phyloP scores from a whole-genome alignment of 30 jellyfish, hydroid and myxozoan genomes.

The Pseudorhiza aurosa region DNA sequence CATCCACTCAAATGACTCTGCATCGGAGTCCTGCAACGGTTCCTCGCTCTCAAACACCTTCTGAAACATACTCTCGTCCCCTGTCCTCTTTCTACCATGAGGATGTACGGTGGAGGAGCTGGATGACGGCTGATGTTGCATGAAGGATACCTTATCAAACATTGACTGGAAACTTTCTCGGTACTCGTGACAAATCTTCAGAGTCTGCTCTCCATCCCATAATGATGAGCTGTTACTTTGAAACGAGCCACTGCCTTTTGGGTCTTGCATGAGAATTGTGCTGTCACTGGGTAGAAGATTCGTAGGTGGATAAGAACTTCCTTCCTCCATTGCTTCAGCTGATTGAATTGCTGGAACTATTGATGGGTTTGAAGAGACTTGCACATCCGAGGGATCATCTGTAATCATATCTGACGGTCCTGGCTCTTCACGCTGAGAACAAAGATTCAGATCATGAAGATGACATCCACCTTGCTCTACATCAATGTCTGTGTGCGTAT shows the following conservation, averaged over 20 bases:
- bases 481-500: no score
- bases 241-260: no score
- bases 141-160: conserved; percentile 41
- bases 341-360: conserved; percentile 2
- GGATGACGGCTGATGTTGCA: neutral
- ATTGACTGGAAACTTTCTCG: conserved; percentile 46
- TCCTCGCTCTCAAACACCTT: no score
- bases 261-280: no score
- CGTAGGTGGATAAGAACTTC: neutral
- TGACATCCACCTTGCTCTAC: no score
- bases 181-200: neutral
- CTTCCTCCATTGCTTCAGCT: neutral
- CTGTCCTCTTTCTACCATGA: no score
- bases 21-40: no score
- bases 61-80: no score
- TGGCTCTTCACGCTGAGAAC: neutral
- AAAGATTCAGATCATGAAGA: no score
- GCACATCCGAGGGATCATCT: neutral
- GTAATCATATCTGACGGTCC: neutral
- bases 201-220: neutral
- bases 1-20: no score
- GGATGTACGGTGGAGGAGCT: no score
- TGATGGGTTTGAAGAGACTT: neutral
- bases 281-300: neutral
- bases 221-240: neutral